Conservation (phyloP, 2,113 vertebrate genomes). For the Argyrosomus japonicus region DNA sequence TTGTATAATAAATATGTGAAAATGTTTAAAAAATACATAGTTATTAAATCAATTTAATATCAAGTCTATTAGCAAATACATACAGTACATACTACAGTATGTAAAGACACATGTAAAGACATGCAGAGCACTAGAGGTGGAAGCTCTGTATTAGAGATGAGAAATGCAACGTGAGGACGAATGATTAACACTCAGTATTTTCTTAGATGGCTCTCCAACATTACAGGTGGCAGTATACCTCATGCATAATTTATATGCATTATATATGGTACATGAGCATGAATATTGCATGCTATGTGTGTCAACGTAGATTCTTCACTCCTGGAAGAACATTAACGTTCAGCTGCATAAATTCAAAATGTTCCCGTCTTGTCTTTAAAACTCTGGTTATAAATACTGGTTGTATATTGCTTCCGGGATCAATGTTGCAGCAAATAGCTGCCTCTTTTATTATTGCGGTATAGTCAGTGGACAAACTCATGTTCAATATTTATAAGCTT, state of each 20-base stretch:
- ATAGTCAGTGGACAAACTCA: neutral
- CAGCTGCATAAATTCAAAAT: neutral
- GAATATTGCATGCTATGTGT: constrained; percentile 22
- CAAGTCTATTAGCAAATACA: neutral
- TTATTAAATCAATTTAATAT: neutral
- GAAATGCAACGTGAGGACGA: neutral
- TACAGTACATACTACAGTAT: neutral
- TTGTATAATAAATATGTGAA: neutral
- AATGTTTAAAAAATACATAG: neutral
- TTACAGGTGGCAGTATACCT: neutral
- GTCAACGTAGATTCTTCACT: neutral
- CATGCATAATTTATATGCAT: constrained; percentile 40
- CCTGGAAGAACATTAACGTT: too few species aligned
- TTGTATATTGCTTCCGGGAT: neutral
- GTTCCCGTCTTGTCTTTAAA: neutral
- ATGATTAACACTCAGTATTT: neutral
- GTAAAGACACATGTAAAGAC: neutral
- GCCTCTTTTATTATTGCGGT: neutral
- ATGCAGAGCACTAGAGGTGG: neutral
- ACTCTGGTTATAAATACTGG: too few species aligned
- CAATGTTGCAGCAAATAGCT: neutral
- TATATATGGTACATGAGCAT: constrained; percentile 10
- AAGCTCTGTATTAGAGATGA: neutral
- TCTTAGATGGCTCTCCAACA: neutral
- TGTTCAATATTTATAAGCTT: too few species aligned